A percentile compares a stretch with the other conserved stretches of the same genome.
These are phyloP conservation scores for Pardosa pseudoannulata DNA, from an alignment of 2,888 invertebrate genomes.

Conservation along the genomic window DNA sequence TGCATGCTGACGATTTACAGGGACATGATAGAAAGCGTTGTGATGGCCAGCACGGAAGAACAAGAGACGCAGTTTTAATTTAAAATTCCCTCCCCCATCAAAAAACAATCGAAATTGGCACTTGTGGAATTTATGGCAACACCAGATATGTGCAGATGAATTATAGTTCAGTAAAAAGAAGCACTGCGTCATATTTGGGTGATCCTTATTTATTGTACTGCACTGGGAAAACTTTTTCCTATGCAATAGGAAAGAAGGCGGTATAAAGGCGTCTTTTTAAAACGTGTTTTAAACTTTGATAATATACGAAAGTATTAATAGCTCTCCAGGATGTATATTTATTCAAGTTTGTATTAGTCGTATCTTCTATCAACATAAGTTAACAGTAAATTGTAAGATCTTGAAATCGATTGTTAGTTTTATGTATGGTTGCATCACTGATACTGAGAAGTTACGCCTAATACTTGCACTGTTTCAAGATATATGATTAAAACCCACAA, in stretches of 20 bases:
- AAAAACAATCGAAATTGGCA: conserved; percentile 58
- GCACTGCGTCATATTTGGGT: conserved; percentile 1
- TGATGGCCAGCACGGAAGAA: conserved; percentile 25
- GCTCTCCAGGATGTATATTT: too few species aligned
- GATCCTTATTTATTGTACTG: background rate
- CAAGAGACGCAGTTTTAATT: conserved; percentile 30
- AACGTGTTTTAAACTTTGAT: too few species aligned
- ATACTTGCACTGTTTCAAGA: too few species aligned
- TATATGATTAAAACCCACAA: too few species aligned
- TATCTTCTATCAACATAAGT: too few species aligned
- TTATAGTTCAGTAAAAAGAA: background rate
- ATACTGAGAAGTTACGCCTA: too few species aligned
- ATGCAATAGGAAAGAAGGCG: background rate
- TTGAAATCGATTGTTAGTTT: too few species aligned
- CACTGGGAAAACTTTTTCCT: background rate
- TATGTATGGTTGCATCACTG: too few species aligned
- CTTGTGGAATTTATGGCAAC: conserved; percentile 34
- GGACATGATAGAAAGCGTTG: conserved; percentile 48
- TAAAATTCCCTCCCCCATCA: conserved; percentile 40
- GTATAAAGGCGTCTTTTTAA: too few species aligned
- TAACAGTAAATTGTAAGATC: too few species aligned
- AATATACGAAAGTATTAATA: too few species aligned
- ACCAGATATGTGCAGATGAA: background rate
- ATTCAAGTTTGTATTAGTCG: too few species aligned
- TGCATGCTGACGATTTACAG: conserved; percentile 50